Conservation (phyloP, 2,797 vertebrate genomes). For the Bradypodion ventrale region DNA sequence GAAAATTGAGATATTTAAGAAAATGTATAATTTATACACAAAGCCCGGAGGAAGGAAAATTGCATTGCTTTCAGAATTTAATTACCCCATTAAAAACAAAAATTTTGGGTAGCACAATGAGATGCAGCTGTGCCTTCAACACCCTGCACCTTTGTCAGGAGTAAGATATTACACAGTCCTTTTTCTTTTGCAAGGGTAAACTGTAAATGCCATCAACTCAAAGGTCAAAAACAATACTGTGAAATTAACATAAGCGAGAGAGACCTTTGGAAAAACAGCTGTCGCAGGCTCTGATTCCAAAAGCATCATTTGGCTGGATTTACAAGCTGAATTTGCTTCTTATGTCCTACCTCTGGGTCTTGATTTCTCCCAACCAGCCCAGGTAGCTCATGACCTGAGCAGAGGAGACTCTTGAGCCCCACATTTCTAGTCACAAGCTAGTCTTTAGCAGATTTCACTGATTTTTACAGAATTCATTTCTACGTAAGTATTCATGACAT, state of each 20-base stretch:
- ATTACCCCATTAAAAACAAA: constrained; percentile 20
- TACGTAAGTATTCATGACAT: neutral
- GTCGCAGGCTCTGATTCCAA: neutral
- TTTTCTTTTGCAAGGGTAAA: constrained; percentile 15
- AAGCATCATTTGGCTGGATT: neutral
- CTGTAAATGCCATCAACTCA: neutral
- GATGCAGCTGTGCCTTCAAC: constrained; percentile 25
- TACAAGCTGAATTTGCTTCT: neutral
- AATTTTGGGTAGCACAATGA: constrained; percentile 49
- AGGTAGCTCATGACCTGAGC: too few species aligned
- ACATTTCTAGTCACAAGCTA: neutral
- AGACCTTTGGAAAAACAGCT: neutral
- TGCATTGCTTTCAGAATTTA: constrained; percentile 45
- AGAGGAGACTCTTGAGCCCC: too few species aligned
- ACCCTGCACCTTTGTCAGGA: constrained; percentile 15
- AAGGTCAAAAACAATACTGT: constrained; percentile 12
- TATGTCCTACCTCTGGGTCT: neutral
- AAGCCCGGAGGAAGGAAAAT: constrained; percentile 53
- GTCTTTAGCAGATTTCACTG: neutral
- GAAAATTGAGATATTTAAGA: constrained; percentile 74
- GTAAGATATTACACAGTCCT: neutral
- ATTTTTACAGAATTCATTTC: neutral
- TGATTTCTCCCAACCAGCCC: neutral
- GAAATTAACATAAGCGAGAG: constrained; percentile 24
- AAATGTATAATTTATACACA: constrained; percentile 76